Percentiles rank a stretch among this genome's conserved stretches.
These are phyloP conservation scores for Sinocyclocheilus maitianheensis DNA, from an alignment of 2,113 vertebrate genomes.

Conservation along the genomic window DNA sequence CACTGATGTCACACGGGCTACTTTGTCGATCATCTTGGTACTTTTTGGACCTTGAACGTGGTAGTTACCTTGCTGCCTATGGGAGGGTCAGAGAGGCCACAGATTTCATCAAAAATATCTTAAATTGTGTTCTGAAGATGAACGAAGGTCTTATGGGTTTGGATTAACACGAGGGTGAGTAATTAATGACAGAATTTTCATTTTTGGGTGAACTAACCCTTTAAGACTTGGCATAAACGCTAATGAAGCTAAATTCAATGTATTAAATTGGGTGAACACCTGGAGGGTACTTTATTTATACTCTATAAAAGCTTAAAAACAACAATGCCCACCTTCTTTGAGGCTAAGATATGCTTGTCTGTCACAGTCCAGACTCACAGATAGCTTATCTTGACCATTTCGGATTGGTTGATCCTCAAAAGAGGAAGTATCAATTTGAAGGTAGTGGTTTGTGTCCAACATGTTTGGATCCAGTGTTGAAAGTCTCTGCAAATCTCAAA, in stretches of 20 bases:
- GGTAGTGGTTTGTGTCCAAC: constrained; percentile 78
- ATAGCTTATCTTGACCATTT: constrained; percentile 70
- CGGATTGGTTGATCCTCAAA: constrained; percentile 70
- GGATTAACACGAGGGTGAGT: too few relatives aligned
- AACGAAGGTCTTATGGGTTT: too few relatives aligned
- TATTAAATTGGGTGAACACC: neutral
- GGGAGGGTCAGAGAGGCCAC: too few relatives aligned
- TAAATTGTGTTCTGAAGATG: too few relatives aligned
- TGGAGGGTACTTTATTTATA: neutral
- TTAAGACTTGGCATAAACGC: neutral
- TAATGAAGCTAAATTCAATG: neutral
- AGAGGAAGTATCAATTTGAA: constrained; percentile 72
- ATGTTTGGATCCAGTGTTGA: constrained; percentile 69
- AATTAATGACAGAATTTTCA: too few relatives aligned
- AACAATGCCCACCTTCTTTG: constrained; percentile 76
- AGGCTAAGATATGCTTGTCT: constrained; percentile 75
- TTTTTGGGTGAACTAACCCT: too few relatives aligned
- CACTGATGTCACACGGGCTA: too few relatives aligned
- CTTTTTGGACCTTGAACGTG: too few relatives aligned
- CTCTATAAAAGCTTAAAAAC: neutral
- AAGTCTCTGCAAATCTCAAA: constrained; percentile 46
- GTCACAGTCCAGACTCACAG: constrained; percentile 67
- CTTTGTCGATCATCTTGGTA: too few relatives aligned
- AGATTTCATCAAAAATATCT: too few relatives aligned
- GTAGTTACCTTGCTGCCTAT: too few relatives aligned